phyloP scores from a whole-genome alignment of 2,113 vertebrate genomes.

The Ceratotherium simum region DNA sequence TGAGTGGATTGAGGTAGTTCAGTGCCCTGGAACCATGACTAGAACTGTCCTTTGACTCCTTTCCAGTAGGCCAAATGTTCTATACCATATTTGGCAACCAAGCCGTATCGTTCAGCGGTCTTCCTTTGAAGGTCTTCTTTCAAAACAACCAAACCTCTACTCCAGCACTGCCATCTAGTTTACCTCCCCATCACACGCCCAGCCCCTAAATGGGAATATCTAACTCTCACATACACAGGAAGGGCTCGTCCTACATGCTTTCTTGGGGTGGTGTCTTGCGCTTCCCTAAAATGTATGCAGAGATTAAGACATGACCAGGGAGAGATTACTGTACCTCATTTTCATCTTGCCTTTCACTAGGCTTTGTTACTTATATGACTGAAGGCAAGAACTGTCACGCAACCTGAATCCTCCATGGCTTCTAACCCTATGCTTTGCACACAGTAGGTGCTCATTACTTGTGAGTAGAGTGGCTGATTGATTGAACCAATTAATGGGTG shows the following conservation, averaged over 20 bases:
- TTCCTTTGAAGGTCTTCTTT: not conserved
- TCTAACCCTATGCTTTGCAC: not conserved
- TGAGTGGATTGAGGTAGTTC: not conserved
- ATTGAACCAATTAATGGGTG: not conserved
- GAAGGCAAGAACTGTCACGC: not conserved
- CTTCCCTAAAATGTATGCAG: not conserved
- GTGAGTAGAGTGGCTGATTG: not conserved
- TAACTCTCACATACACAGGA: not conserved
- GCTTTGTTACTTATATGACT: not conserved
- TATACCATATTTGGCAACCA: not conserved
- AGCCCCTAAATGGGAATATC: not conserved
- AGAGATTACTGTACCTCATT: not conserved
- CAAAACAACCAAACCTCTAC: not conserved
- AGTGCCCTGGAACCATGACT: not conserved
- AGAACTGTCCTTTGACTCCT: not conserved
- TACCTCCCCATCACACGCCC: accelerated
- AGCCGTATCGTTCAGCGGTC: no score
- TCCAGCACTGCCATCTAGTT: not conserved
- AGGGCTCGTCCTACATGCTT: not conserved
- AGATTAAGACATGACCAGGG: not conserved
- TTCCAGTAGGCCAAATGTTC: not conserved
- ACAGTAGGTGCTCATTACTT: not conserved
- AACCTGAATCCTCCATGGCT: not conserved
- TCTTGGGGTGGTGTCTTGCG: not conserved
- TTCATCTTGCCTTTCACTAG: not conserved